Evolutionary conservation across 2,797 vertebrate genomes (phyloP).

Genomic region (Orestias chungarensis): DNA sequence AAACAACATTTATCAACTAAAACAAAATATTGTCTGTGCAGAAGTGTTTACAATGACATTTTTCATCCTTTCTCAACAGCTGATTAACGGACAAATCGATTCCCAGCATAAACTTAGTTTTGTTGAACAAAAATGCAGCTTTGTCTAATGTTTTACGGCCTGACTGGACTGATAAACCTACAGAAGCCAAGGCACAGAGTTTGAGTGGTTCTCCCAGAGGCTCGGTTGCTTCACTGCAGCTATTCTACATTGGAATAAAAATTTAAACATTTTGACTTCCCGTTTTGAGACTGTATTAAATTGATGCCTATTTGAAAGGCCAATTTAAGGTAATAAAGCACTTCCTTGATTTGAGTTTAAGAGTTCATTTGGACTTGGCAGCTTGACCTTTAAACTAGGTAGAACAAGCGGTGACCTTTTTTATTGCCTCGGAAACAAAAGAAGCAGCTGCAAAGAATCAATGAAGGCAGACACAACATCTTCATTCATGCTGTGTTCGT

Average conservation of each 20-base stretch:
- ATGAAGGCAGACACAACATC: conserved; percentile 12
- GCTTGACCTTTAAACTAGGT: conserved; percentile 21
- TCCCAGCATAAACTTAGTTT: conserved; percentile 18
- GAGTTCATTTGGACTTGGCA: conserved; percentile 45
- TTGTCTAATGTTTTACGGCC: conserved; percentile 34
- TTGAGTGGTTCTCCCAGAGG: conserved; percentile 53
- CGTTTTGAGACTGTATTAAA: conserved; percentile 22
- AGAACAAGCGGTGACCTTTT: conserved; percentile 35
- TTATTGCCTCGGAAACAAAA: conserved; percentile 36
- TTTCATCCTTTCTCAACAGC: conserved; percentile 36
- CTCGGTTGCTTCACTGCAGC: conserved; percentile 30
- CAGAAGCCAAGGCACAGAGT: conserved; percentile 76
- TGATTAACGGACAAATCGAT: conserved; percentile 59
- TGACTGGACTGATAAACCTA: conserved; percentile 38
- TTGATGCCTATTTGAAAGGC: conserved; percentile 18
- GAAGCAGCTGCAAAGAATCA: background rate
- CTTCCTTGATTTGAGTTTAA: conserved; percentile 23
- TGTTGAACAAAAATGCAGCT: conserved; percentile 26
- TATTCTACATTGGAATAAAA: conserved; percentile 15
- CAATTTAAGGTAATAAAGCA: conserved; percentile 33
- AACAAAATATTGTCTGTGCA: conserved; percentile 6
- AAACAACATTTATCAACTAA: conserved; percentile 21
- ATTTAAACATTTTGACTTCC: background rate
- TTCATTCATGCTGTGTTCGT: conserved; percentile 3
- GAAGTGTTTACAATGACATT: conserved; percentile 9